phyloP scores from a whole-genome alignment of 2,113 vertebrate species.

The Perognathus longimembris region DNA sequence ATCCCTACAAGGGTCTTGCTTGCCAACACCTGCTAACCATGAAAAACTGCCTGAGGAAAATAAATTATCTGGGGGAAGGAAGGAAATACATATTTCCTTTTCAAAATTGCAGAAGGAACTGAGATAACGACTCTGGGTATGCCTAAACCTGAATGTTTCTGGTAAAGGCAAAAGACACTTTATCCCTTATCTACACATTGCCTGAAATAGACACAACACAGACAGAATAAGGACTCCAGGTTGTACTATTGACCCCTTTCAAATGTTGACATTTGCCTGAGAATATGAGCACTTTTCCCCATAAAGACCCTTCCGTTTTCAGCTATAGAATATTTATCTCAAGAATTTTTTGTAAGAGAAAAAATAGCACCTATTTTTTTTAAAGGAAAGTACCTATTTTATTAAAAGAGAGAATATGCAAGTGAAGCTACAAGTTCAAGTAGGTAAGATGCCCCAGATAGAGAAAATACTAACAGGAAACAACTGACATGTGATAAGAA shows the following conservation, averaged over 20 bases:
- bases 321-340: neutral
- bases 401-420: neutral
- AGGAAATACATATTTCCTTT: neutral
- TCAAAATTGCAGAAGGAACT: neutral
- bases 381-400: too few relatives aligned
- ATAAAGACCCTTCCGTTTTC: too few relatives aligned
- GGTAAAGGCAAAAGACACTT: neutral
- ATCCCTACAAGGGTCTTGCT: neutral
- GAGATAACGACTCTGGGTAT: neutral
- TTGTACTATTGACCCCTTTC: neutral
- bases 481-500: neutral
- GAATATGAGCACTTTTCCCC: too few relatives aligned
- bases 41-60: too few relatives aligned
- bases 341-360: neutral
- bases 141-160: neutral
- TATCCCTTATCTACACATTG: neutral
- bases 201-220: constrained; percentile 4
- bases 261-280: neutral
- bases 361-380: too few relatives aligned
- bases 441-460: neutral
- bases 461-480: neutral
- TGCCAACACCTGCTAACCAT: too few relatives aligned
- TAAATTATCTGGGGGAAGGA: neutral
- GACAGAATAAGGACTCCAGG: neutral
- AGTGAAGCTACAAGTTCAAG: neutral